Evolutionary conservation across 2,888 invertebrate species (phyloP), one percentile per base, ranked within the genome.

Genomic region (Epinotia brunnichana): DNA sequence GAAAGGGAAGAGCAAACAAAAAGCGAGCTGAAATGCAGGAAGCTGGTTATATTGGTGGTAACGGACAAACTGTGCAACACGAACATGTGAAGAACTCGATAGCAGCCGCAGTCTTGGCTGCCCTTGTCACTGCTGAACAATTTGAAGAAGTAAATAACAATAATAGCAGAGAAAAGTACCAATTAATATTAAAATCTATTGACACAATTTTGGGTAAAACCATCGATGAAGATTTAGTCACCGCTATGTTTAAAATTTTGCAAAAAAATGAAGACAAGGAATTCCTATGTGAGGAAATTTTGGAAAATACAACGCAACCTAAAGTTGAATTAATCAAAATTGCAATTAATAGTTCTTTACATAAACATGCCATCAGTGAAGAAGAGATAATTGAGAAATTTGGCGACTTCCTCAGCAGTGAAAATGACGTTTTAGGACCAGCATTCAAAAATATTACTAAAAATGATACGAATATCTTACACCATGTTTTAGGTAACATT

Each of bases 371-470:
- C 73, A 90, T 94, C 41, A 92, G 93, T 17, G 90, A 94, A 81
- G 94, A 95, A 74, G 94, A 95, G 17, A 92, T 96, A 0, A 90
- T 95, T 66, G 95, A 96, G 73, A 95, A 95, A 81, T 89, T 96
- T 24, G 93, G 94, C 21, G 94, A 95, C 77, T 94, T 96, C 71
- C 88, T 96, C 62, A 95, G 94, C 74, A 94, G 94, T 76, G 95
- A 95, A 79, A 93, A 93, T 77, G 91, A 95, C 75, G 94, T 96
- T 29, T 81, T 94, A 11, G 94, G 94, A 0, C 92, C 94, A 10
- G 95, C 95, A 0, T 96, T 96, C 77, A 94, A 94, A 84, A 95
- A 95, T 76, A 93, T 96, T 74, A 94, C 95, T 0, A 94, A 92
- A 79, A 94, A 94, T 76, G 94, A 95, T 79, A 94, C 95, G 0